Conservation (phyloP, 2,888 invertebrate genomes). For the Archips xylosteana region DNA sequence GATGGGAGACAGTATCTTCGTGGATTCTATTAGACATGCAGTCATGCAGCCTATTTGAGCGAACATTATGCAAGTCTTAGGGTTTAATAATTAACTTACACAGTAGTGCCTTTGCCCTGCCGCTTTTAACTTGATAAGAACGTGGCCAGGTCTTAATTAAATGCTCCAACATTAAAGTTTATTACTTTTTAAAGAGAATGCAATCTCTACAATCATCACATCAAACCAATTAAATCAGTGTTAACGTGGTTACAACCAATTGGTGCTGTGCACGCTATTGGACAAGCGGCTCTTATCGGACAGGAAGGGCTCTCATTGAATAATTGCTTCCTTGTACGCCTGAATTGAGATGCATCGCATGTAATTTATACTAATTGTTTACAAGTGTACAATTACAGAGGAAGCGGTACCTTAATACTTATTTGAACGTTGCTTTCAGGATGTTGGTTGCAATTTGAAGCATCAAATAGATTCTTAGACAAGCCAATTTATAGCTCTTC, state of each 20-base stretch:
- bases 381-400: not conserved
- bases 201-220: not conserved
- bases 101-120: not conserved
- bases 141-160: not conserved
- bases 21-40: not conserved
- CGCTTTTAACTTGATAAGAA: not conserved
- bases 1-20: no score
- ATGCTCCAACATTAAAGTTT: not conserved
- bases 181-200: not conserved
- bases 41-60: not conserved
- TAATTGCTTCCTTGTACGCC: conserved; percentile 15
- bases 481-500: no score
- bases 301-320: conserved; percentile 21
- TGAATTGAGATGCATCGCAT: not conserved
- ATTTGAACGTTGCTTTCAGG: no score
- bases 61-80: not conserved
- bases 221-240: conserved; percentile 1
- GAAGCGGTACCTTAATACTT: no score
- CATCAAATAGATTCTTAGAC: no score
- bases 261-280: conserved; percentile 8
- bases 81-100: not conserved
- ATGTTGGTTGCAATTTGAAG: no score
- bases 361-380: not conserved
- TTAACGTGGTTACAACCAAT: not conserved
- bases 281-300: conserved; percentile 1